Evolutionary conservation across 2,888 invertebrate species (phyloP), one percentile per base, ranked within the genome.

Genomic region (Agrotis puta): DNA sequence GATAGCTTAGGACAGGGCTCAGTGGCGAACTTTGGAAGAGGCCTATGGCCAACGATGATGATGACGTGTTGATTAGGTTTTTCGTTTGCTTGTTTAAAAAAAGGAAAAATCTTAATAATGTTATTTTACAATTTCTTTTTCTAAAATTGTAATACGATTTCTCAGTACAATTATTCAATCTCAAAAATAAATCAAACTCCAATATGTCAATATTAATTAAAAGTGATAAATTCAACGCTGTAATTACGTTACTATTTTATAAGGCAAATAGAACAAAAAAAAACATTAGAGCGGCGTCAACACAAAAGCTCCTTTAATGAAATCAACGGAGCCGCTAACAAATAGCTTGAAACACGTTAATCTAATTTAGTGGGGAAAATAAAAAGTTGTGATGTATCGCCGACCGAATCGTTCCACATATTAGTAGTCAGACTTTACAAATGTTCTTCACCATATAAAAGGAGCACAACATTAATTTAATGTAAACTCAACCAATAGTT

Each of bases 261-360:
- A 65, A 53, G 56, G 43, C 57, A 87, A 87, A 83, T 69, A 85
- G 82, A 81, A 79, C 71, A 82, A 76, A 83, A 76, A 83, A 82
- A 39, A 39, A 82, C 48, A 66, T 80, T 79, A 76, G 74, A 65
- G 66, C 81, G 77, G 89, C 89, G 89, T 92, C 89, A 87, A 87
- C 87, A 89, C 88, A 91, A 92, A 91, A 90, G 88, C 82, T 72
- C 65, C 77, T 72, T 78, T 93, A 94, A 94, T 92, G 88, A 93
- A 94, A 93, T 94, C 92, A 93, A 90, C 88, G 85, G 81, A 81
- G 85, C 88, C 79, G 85, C 88, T 91, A 89, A 94, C 92, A 92
- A 93, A 94, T 91, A 90, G 85, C 86, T 88, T 70, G 83, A 88
- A 91, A 90, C 86, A 86, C 90, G 89, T 88, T 92, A 91, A 93